Base-by-base conservation (phyloP, 2,888 invertebrate species). In the Acanthosepion lycidas region DNA sequence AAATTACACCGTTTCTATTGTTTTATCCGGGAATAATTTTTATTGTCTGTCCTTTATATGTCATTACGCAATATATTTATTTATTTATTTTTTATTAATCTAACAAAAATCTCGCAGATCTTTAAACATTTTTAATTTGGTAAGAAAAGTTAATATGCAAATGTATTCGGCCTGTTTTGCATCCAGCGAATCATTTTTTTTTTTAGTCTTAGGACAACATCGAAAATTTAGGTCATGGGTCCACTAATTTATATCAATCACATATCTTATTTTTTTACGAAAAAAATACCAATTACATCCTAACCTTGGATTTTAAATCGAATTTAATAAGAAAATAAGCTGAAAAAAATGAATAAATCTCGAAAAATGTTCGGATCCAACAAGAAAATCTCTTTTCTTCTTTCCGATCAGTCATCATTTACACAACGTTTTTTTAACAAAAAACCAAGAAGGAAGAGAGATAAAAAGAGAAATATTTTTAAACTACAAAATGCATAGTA, bases 21-120 rank as follows among this genome's bases (percentile, higher is more conserved):
- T 78, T 78, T 78, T 78, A 59, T 59, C n/a, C 15, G 33, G n/a
- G n/a, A 78, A 78, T 78, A 78, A n/a, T 78, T 78, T 78, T 78
- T 78, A 78, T 78, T 78, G 78, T 78, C 78, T 78, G n/a, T 78
- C 78, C n/a, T 78, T 78, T 78, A 78, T 78, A 78, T 78, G n/a
- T 78, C 78, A n/a, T 78, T 78, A 18, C 78, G 78, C n/a, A 78
- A 78, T 78, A 78, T 78, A n/a, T n/a, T 23, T 64, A 78, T 64
- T 64, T 55, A 53, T 53, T 20, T 64, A 20, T 78, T 78, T 78
- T 78, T 78, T 15, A 23, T 78, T 78, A n/a, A 15, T n/a, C 9
- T n/a, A n/a, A 78, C 12, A 78, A n/a, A 78, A 78, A n/a, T n/a
- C 6, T 23, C 33, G n/a, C 78, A n/a, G n/a, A n/a, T n/a, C 23